Conservation (phyloP, 2,888 invertebrate genomes). For the Palloptera scutellata region DNA sequence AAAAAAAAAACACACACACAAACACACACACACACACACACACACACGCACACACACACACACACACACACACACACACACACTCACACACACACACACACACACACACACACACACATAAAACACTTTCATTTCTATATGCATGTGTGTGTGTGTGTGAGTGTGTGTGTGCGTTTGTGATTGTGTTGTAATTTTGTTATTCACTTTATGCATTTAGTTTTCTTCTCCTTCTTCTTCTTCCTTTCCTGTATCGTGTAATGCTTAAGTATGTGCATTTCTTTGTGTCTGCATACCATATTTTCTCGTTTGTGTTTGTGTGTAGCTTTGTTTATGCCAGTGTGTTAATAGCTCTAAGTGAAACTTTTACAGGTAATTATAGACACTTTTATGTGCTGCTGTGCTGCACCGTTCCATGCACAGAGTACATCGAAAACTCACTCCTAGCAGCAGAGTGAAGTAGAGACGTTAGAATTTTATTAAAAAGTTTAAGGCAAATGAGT, state of each 20-base stretch:
- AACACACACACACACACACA: no score
- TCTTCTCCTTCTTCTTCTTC: no score
- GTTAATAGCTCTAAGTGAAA: slow-evolving; percentile 9
- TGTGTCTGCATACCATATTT: neutral
- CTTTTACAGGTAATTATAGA: slow-evolving; percentile 5
- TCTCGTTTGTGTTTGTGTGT: slow-evolving; percentile 1
- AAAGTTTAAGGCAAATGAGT: no score
- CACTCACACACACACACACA: neutral
- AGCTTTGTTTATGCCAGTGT: neutral
- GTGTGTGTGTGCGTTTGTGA: neutral
- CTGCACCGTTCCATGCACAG: neutral
- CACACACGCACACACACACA: slow-evolving; percentile 1
- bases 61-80: neutral
- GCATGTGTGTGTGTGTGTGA: slow-evolving; percentile 3
- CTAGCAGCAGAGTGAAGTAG: no score
- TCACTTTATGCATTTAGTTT: neutral
- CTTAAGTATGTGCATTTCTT: no score
- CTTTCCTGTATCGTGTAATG: no score
- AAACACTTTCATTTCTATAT: neutral
- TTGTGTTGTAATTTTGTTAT: slow-evolving; percentile 2
- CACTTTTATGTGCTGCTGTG: neutral
- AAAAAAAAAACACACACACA: no score
- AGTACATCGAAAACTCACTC: neutral
- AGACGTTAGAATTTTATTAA: no score
- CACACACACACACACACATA: neutral